Evolutionary conservation across 2,797 vertebrate genomes (phyloP), one percentile per base, ranked within the genome.

Genomic region (Coilia nasus): DNA sequence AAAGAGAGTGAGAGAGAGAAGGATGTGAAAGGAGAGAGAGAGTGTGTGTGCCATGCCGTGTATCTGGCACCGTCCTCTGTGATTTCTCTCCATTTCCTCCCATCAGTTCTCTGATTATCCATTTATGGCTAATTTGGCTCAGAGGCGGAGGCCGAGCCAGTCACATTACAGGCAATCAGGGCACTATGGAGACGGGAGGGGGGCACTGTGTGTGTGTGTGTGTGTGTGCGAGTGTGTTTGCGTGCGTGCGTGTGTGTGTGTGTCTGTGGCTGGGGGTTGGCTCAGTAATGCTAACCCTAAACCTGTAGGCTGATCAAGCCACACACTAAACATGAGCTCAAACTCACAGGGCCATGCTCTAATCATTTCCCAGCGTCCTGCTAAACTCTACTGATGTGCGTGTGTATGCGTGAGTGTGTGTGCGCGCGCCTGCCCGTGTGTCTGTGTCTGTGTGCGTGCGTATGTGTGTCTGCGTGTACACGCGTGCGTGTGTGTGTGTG

Each of bases 1-100:
- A n/a, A n/a, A n/a, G n/a, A n/a, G n/a, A n/a, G n/a, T n/a, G n/a
- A n/a, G n/a, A n/a, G 46, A 47, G 46, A 47, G 46, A 47, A 10
- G 46, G 46, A 3, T 47, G 10, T 47, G 46, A 47, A 47, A 47
- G 46, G 3, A 7, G 84, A 78, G 64, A 87, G 54, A 88, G 35
- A 9, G 54, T 2, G 15, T 3, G 54, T 2, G 54, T 10, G 5
- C 6, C 19, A 59, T 19, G 5, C 15, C 19, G 54, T 60, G 57
- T 60, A n/a, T 21, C 57, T 60, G 57, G 57, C 57, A 60, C 57
- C 1, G 50, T 14, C 28, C 28, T 31, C 64, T 31, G 11, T 35
- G 64, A 71, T 71, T 71, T 71, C 64, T 19, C 64, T 71, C 25
- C 64, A 71, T 71, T 71, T 28, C 64, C 9, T 10, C 28, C 64